phyloP scores from a whole-genome alignment of 2,113 vertebrate genomes.

The Pantherophis guttatus region DNA sequence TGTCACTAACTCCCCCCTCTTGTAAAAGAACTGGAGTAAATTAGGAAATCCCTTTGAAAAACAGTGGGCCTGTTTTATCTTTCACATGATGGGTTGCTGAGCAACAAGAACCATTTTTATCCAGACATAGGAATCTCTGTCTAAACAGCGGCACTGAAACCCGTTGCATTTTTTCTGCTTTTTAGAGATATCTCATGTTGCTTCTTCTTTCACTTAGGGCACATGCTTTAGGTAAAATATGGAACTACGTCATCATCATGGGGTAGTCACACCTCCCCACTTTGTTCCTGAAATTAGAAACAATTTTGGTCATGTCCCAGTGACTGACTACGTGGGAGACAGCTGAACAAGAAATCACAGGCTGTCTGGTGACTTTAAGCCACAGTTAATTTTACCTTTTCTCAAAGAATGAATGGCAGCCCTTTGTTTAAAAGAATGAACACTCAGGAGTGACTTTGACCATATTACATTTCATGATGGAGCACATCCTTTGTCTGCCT shows the following conservation, averaged over 20 bases:
- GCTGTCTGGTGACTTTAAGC: background rate
- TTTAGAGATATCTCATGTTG: background rate
- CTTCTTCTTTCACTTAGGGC: slow-evolving; percentile 12
- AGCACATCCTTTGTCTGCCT: background rate
- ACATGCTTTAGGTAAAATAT: background rate
- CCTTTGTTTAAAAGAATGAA: background rate
- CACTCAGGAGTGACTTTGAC: background rate
- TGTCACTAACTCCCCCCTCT: background rate
- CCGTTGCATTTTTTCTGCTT: slow-evolving; percentile 1
- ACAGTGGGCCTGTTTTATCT: background rate
- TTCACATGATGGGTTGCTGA: background rate
- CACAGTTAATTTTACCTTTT: background rate
- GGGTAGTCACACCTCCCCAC: background rate
- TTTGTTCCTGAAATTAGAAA: background rate
- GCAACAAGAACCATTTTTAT: background rate
- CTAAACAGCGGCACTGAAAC: background rate
- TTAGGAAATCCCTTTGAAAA: background rate
- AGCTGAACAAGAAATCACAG: slow-evolving; percentile 6
- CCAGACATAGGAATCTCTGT: background rate
- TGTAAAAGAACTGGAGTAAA: background rate
- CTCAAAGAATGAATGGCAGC: background rate
- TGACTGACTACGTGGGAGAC: background rate
- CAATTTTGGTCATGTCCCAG: background rate
- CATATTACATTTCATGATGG: background rate
- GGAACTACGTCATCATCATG: background rate